Evolutionary conservation across 2,888 invertebrate genomes (phyloP), one percentile per base, ranked within the genome.

Genomic region (Torymus texanus): DNA sequence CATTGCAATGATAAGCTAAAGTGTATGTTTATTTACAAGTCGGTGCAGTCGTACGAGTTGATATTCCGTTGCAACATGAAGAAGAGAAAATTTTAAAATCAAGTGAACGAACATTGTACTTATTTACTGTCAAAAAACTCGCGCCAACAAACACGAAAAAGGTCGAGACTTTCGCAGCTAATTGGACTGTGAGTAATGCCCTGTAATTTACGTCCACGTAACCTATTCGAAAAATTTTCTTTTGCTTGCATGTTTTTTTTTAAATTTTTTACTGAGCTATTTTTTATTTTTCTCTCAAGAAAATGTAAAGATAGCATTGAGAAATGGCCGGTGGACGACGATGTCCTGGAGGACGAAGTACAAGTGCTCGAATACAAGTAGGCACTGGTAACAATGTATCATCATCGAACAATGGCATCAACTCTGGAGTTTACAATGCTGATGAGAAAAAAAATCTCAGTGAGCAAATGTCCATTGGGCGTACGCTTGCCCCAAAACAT

Each of bases 401-500:
- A 13, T 18, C 76, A 12, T 2, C 70, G 8, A 81, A 77, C 56
- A 12, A 58, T 29, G 68, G 58, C 16, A 11, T 66, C 13, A 21
- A 16, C 41, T 65, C 74, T 53, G 73, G 73, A 55, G 65, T 65
- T 51, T 72, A 55, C 16, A 80, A 78, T 80, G 72, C 70, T 2
- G 89, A 90, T 8, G 89, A 90, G 0, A 89, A 87, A 79, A 88
- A 84, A 29, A 80, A 66, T 62, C 41, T 76, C 13, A 71, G 81
- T 2, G 85, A 84, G 0, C 89, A 89, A 16, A 68, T 81, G 10
- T 81, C 83, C 11, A 80, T 83, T 16, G 91, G 90, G 63, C 89
- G 89, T 79, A 92, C 93, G 0, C 87, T 92, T 21, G 92, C 94
- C 12, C 95, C 96, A 0, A 96, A 95, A 88, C 96, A 96, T 87